Conservation (phyloP, 2,888 invertebrate species). For the Drosophila robusta region DNA sequence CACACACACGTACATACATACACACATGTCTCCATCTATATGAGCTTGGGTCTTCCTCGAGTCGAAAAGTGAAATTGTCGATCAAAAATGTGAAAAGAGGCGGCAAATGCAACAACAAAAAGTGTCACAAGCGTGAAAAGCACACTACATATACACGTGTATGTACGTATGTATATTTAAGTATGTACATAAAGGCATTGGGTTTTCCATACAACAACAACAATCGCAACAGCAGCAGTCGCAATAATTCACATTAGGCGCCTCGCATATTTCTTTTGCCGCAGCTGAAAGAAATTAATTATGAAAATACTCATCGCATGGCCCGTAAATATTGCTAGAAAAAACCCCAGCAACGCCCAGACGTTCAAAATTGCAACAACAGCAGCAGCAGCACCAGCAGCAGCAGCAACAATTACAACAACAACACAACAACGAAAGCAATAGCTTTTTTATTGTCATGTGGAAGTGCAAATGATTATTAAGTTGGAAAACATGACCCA, state of each 20-base stretch:
- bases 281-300: conserved; percentile 70
- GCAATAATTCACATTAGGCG: conserved; percentile 62
- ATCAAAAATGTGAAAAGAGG: conserved; percentile 65
- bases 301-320: conserved; percentile 67
- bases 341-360: conserved; percentile 20
- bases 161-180: not conserved
- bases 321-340: conserved; percentile 47
- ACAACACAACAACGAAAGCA: conserved; percentile 13
- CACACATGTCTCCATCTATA: not conserved
- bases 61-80: conserved; percentile 75
- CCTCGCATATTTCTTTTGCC: conserved; percentile 45
- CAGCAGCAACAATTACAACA: conserved; percentile 2
- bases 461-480: conserved; percentile 49
- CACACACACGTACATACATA: not conserved
- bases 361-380: conserved; percentile 28
- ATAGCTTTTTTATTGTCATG: conserved; percentile 38
- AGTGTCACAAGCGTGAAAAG: conserved; percentile 65
- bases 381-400: conserved; percentile 20
- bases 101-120: conserved; percentile 57
- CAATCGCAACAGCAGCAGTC: conserved; percentile 28
- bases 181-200: conserved; percentile 26
- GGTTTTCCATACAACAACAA: conserved; percentile 54
- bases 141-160: conserved; percentile 19
- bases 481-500: conserved; percentile 41
- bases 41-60: conserved; percentile 39